Percentiles rank a stretch among this genome's conserved stretches.
phyloP scores from a whole-genome alignment of 2,113 vertebrate species.

The Mastomys natalensis region DNA sequence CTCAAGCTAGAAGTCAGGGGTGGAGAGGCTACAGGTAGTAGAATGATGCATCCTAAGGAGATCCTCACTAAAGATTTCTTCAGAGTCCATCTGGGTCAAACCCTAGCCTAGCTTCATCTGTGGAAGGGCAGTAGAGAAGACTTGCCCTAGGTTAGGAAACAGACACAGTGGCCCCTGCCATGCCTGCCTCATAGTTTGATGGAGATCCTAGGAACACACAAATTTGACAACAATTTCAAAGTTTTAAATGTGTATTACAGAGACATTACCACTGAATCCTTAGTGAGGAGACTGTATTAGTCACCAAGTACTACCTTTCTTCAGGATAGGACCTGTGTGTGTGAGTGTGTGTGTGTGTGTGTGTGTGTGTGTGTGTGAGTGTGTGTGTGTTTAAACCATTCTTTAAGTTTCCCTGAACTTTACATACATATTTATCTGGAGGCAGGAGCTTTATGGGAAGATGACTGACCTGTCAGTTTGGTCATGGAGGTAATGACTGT shows the following conservation, averaged over 20 bases:
- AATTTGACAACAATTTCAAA: background rate
- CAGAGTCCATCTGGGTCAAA: background rate
- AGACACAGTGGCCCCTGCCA: background rate
- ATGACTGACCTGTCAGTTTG: background rate
- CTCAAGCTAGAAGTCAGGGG: background rate
- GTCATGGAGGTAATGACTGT: background rate
- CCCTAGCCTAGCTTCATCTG: background rate
- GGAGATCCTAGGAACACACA: background rate
- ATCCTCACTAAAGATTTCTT: background rate
- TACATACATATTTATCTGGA: background rate
- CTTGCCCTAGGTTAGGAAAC: background rate
- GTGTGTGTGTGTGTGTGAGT: background rate
- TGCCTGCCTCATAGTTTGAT: background rate
- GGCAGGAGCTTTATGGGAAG: background rate
- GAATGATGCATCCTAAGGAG: background rate
- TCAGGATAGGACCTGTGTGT: background rate
- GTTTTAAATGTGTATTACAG: background rate
- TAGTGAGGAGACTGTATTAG: background rate
- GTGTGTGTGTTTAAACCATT: background rate
- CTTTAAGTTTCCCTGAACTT: slow-evolving; percentile 28
- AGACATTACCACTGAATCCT: background rate
- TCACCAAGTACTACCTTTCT: background rate
- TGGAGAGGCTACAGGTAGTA: background rate
- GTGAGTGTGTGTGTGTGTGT: background rate
- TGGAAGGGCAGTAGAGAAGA: background rate